Evolutionary conservation across 2,797 vertebrate genomes (phyloP).

Genomic region (Valencia hispanica): DNA sequence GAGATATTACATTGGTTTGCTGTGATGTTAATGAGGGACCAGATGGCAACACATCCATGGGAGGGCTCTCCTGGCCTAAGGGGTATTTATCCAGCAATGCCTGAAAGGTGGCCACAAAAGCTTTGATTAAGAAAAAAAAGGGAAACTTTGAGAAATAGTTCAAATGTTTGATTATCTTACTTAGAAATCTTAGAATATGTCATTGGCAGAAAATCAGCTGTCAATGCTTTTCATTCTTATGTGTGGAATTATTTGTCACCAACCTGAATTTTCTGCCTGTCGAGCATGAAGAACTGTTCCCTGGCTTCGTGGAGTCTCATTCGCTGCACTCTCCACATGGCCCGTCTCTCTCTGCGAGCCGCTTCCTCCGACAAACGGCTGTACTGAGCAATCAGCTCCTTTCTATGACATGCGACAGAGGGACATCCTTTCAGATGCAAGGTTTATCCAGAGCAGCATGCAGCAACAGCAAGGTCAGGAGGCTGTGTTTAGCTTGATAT

Average conservation of each 20-base stretch:
- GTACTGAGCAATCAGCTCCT: conserved; percentile 92
- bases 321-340: conserved; percentile 91
- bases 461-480: background rate
- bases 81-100: conserved; percentile 82
- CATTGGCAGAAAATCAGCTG: background rate
- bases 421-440: conserved; percentile 2
- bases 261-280: conserved; percentile 84
- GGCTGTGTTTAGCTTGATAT: conserved; percentile 8
- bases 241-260: conserved; percentile 27
- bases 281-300: conserved; percentile 83
- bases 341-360: conserved; percentile 87
- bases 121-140: conserved; percentile 9
- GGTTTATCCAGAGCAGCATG: conserved; percentile 1
- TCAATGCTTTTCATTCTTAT: background rate
- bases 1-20: conserved; percentile 42
- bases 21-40: conserved; percentile 33
- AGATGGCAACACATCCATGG: conserved; percentile 51
- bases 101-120: conserved; percentile 63
- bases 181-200: background rate
- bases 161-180: background rate
- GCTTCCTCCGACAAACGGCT: conserved; percentile 94
- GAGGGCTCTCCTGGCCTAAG: conserved; percentile 71
- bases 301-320: conserved; percentile 85
- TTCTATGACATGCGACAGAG: conserved; percentile 72
- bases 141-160: background rate